Evolutionary conservation across 2,113 vertebrate species (phyloP).

Genomic region (Terrapene triunguis): DNA sequence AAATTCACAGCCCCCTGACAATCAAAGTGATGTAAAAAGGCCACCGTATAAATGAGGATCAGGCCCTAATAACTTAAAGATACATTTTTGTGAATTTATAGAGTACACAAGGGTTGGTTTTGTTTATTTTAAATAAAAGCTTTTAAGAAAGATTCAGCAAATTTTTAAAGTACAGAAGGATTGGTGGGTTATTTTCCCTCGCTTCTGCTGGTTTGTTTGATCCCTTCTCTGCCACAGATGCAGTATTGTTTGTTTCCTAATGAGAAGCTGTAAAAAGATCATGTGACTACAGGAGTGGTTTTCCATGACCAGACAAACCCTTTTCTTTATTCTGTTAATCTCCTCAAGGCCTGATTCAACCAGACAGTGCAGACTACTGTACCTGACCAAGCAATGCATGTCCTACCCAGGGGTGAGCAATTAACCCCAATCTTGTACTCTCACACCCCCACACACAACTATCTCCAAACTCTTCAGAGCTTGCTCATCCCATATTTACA

Average conservation of each 20-base stretch:
- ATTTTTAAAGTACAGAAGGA: neutral
- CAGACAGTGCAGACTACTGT: neutral
- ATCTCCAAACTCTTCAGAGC: neutral
- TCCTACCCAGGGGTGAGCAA: neutral
- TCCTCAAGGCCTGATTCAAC: slow-evolving; percentile 24
- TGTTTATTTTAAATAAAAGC: slow-evolving; percentile 7
- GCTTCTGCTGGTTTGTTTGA: neutral
- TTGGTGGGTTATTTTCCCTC: neutral
- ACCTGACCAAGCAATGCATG: slow-evolving; percentile 33
- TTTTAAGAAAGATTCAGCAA: neutral
- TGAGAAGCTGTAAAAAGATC: slow-evolving; percentile 30
- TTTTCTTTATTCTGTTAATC: slow-evolving; percentile 31
- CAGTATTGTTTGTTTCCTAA: slow-evolving; percentile 11
- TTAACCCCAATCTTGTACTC: neutral
- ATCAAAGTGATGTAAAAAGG: neutral
- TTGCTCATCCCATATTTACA: neutral
- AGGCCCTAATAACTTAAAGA: neutral
- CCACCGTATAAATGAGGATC: neutral
- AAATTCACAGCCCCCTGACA: rapidly evolving
- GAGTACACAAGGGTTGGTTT: neutral
- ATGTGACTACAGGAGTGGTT: slow-evolving; percentile 20
- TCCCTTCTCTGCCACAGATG: slow-evolving; percentile 37
- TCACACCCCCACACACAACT: neutral
- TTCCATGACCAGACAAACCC: slow-evolving; percentile 41
- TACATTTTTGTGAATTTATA: neutral